A percentile compares a stretch with the other conserved stretches of the same genome.
These are phyloP conservation scores for Gymnogyps californianus DNA, from an alignment of 2,113 vertebrate genomes.

Conservation along the genomic window DNA sequence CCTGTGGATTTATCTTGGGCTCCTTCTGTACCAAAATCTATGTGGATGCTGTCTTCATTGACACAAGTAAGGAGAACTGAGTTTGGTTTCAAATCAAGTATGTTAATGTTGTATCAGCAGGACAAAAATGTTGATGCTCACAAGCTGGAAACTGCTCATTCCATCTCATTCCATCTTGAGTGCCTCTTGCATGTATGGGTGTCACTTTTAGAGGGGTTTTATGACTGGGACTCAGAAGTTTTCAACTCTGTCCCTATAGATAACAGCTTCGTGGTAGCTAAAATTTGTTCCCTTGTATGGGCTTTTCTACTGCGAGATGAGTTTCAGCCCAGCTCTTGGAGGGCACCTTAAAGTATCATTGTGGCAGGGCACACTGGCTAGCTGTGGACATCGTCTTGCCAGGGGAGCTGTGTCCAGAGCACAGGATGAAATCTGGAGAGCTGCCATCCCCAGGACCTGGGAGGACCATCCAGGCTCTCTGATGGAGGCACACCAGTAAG, in stretches of 20 bases:
- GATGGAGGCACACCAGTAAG: not conserved
- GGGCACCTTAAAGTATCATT: not conserved
- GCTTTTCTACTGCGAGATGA: not conserved
- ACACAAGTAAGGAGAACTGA: slow-evolving; percentile 83
- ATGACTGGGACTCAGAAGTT: not conserved
- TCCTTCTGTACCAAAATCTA: slow-evolving; percentile 99
- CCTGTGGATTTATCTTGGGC: slow-evolving; percentile 97
- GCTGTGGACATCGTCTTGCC: not conserved
- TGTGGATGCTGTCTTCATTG: slow-evolving; percentile 94
- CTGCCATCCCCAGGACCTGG: not conserved
- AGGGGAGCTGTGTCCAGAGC: not conserved
- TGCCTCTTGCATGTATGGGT: not conserved
- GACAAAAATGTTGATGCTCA: not conserved
- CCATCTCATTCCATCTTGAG: not conserved
- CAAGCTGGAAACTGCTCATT: not conserved
- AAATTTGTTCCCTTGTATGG: not conserved
- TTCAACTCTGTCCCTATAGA: not conserved
- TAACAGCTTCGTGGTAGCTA: not conserved
- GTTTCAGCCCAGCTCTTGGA: not conserved
- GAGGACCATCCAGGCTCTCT: not conserved
- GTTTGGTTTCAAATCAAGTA: not conserved
- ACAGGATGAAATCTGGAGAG: not conserved
- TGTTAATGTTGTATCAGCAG: not conserved
- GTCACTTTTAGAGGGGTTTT: not conserved
- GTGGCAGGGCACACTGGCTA: not conserved